These are phyloP conservation scores for Struthidea cinerea DNA, from an alignment of 2,113 vertebrate genomes.

Conservation along the genomic window DNA sequence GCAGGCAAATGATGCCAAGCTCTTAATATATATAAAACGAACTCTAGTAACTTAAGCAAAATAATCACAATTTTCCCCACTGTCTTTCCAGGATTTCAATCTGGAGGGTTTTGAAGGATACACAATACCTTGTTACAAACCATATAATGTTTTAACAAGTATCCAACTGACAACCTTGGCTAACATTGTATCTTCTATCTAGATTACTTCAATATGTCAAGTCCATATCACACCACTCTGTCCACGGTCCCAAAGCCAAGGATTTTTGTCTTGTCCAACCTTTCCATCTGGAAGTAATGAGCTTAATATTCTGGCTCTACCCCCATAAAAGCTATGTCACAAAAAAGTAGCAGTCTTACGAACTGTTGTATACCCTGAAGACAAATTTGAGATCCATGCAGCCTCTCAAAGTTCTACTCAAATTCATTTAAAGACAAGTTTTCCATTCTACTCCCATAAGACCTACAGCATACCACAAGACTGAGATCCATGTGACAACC, in stretches of 20 bases:
- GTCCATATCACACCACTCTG: conserved; percentile 67
- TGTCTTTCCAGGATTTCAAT: conserved; percentile 69
- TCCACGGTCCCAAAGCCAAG: conserved; percentile 70
- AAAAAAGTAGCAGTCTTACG: conserved; percentile 77
- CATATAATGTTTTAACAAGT: conserved; percentile 77
- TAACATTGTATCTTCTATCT: conserved; percentile 77
- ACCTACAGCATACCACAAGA: conserved; percentile 1
- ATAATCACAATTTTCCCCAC: conserved; percentile 71
- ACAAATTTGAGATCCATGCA: conserved; percentile 56
- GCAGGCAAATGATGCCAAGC: conserved; percentile 72
- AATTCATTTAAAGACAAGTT: conserved; percentile 52
- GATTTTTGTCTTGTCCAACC: conserved; percentile 72
- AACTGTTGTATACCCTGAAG: conserved; percentile 69
- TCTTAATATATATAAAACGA: conserved; percentile 72
- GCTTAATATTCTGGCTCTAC: conserved; percentile 74
- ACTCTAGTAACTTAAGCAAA: conserved; percentile 75
- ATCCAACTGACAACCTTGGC: conserved; percentile 80
- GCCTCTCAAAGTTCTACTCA: conserved; percentile 30
- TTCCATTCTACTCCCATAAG: conserved; percentile 43
- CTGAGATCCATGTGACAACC: conserved; percentile 27
- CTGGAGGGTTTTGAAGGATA: conserved; percentile 72
- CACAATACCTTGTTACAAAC: conserved; percentile 81
- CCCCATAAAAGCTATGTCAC: conserved; percentile 75
- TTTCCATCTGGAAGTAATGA: conserved; percentile 84
- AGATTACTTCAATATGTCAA: conserved; percentile 82